Conservation (phyloP, 2,888 invertebrate species). For the Agrypnus murinus region DNA sequence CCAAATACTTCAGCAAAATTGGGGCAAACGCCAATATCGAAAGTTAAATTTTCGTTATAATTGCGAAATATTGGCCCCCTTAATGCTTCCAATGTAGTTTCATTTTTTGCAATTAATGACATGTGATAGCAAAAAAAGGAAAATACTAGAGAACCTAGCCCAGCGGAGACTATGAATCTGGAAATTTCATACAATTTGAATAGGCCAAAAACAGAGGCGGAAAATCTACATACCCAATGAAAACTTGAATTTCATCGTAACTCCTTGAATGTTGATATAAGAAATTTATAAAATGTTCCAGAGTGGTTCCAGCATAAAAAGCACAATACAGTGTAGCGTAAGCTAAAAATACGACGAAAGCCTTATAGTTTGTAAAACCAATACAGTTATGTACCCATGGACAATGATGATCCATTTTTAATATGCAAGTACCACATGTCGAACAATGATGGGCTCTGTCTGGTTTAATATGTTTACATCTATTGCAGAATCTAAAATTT, state of each 20-base stretch:
- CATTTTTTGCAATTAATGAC: constrained; percentile 89
- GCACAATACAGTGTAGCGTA: constrained; percentile 91
- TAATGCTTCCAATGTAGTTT: constrained; percentile 95
- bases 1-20: constrained; percentile 97
- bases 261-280: constrained; percentile 85
- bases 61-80: constrained; percentile 89
- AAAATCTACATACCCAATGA: constrained; percentile 24
- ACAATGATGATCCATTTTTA: constrained; percentile 98
- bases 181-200: constrained; percentile 70
- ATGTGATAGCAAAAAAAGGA: constrained; percentile 95
- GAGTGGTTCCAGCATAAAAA: constrained; percentile 85
- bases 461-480: constrained; percentile 93
- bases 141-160: constrained; percentile 94
- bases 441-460: constrained; percentile 97
- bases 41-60: constrained; percentile 89
- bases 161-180: constrained; percentile 93
- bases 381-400: constrained; percentile 98
- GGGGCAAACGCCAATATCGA: constrained; percentile 87
- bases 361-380: constrained; percentile 96
- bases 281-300: constrained; percentile 88
- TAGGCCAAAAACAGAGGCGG: background rate
- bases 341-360: constrained; percentile 93
- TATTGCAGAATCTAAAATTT: constrained; percentile 77
- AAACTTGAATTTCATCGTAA: constrained; percentile 87
- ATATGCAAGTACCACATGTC: constrained; percentile 91